Evolutionary conservation across 2,888 invertebrate genomes (phyloP).

Genomic region (Cosmorhoe ocellata): DNA sequence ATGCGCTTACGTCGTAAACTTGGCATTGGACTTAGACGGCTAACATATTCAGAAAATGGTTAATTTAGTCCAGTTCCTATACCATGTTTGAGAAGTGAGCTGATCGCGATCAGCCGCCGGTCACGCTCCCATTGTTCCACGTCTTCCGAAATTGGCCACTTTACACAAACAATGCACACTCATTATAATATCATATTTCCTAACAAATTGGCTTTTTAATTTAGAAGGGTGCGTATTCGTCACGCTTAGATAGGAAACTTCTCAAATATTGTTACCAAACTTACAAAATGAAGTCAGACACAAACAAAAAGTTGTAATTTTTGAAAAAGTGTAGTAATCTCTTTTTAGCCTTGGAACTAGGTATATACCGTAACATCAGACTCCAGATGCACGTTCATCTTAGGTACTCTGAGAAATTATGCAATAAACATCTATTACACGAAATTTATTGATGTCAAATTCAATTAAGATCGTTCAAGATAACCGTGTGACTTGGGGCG

Average conservation of each 20-base stretch:
- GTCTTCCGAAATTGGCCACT: constrained; percentile 60
- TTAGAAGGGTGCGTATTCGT: constrained; percentile 6
- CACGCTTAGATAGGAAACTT: neutral
- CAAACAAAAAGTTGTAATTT: no score
- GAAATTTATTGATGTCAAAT: constrained; percentile 32
- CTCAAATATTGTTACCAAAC: neutral
- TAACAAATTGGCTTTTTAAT: constrained; percentile 45
- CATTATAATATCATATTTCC: constrained; percentile 31
- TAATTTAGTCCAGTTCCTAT: constrained; percentile 49
- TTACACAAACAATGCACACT: constrained; percentile 52
- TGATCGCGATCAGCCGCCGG: constrained; percentile 66
- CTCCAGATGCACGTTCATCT: no score
- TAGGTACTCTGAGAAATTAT: constrained; percentile 39
- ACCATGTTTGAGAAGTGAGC: constrained; percentile 46
- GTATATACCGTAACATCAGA: no score
- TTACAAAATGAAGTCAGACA: no score
- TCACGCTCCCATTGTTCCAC: constrained; percentile 72
- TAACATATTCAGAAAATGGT: constrained; percentile 56
- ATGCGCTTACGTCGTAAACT: constrained; percentile 1
- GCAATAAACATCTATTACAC: constrained; percentile 43
- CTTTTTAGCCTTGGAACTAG: no score
- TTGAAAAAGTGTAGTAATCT: no score
- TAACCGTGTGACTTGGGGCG: constrained; percentile 15
- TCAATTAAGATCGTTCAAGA: constrained; percentile 30
- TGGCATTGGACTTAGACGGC: constrained; percentile 25